Evolutionary conservation across 2,888 invertebrate genomes (phyloP).

Genomic region (Cheilosia variabilis): DNA sequence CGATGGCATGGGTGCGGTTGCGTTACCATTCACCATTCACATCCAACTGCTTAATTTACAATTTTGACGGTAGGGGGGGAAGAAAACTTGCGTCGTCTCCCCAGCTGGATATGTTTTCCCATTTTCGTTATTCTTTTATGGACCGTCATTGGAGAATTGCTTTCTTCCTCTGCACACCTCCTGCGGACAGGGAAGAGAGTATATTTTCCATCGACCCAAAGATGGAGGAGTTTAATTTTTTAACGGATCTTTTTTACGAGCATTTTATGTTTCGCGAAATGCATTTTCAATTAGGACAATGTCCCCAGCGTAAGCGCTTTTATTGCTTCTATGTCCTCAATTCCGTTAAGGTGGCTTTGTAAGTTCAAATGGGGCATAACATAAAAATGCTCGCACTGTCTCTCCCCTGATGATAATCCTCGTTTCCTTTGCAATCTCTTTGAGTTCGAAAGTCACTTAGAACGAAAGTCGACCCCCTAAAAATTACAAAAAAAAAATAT

Average conservation of each 20-base stretch:
- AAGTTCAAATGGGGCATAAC: constrained; percentile 34
- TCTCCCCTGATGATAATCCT: constrained; percentile 17
- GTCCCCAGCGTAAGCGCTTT: constrained; percentile 64
- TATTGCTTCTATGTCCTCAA: constrained; percentile 66
- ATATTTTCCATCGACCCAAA: constrained; percentile 32
- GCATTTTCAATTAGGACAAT: constrained; percentile 74
- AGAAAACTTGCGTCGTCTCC: constrained; percentile 33
- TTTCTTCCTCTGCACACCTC: constrained; percentile 1
- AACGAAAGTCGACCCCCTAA: background rate
- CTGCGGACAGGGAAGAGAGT: constrained; percentile 5
- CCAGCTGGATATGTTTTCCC: constrained; percentile 41
- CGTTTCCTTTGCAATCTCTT: constrained; percentile 20
- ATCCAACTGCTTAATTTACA: constrained; percentile 27
- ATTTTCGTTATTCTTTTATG: constrained; percentile 46
- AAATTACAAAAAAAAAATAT: constrained; percentile 27
- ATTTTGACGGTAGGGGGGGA: background rate
- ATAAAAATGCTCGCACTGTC: constrained; percentile 5
- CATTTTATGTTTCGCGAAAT: constrained; percentile 67
- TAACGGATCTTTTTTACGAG: constrained; percentile 8
- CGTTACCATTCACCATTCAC: background rate
- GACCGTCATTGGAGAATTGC: constrained; percentile 29
- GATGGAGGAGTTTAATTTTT: constrained; percentile 45
- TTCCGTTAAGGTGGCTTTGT: constrained; percentile 49
- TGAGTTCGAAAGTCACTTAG: constrained; percentile 23
- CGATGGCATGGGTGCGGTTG: no score